Percentiles rank a stretch among this genome's conserved stretches.
phyloP scores from a whole-genome alignment of 2,797 vertebrate genomes.

The Lutjanus campechanus region DNA sequence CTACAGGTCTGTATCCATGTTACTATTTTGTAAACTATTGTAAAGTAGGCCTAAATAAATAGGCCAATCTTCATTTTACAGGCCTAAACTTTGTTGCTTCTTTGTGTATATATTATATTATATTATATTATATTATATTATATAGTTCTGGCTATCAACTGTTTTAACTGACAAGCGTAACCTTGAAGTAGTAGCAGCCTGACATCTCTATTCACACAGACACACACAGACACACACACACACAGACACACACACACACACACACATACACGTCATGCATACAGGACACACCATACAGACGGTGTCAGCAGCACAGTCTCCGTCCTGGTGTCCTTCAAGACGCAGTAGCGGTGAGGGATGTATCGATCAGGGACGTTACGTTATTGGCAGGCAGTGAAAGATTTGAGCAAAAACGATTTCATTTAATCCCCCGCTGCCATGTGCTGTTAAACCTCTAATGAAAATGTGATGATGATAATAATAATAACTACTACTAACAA shows the following conservation, averaged over 20 bases:
- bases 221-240: neutral
- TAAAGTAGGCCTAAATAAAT: neutral
- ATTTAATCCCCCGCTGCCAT: conserved; percentile 53
- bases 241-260: conserved; percentile 12
- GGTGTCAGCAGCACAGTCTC: conserved; percentile 30
- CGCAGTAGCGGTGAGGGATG: conserved; percentile 16
- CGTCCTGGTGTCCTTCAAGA: conserved; percentile 62
- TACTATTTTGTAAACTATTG: neutral
- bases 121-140: conserved; percentile 10
- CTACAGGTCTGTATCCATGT: neutral
- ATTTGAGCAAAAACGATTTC: conserved; percentile 65
- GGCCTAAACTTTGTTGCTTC: too few relatives aligned
- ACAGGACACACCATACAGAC: conserved; percentile 7
- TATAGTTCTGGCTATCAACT: conserved; percentile 5
- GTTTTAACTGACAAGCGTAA: conserved; percentile 18
- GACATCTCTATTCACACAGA: neutral
- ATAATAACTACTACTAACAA: conserved; percentile 11
- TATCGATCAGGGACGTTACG: conserved; percentile 58
- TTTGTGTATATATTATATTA: conserved; percentile 17
- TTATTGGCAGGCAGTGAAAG: conserved; percentile 66
- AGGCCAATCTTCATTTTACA: neutral
- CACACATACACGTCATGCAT: conserved; percentile 15
- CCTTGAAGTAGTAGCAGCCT: conserved; percentile 25
- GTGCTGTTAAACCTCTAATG: neutral
- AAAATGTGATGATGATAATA: neutral